Base-by-base conservation (phyloP, 2,113 vertebrate genomes). In the Stegastes partitus region DNA sequence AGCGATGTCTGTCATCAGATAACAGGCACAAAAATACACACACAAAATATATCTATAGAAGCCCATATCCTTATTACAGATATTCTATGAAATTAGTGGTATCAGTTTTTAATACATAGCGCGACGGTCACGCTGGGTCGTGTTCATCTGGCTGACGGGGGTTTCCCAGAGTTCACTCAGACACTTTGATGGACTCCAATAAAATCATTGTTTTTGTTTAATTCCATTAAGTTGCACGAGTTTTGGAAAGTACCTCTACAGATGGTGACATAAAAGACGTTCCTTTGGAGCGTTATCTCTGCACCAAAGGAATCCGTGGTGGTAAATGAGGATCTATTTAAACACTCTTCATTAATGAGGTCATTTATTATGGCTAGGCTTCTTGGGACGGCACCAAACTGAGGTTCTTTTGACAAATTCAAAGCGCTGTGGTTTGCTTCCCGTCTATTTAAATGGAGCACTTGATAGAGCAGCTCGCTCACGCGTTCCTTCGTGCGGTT, bases 11-110 rank as follows among this genome's bases (percentile, higher is more conserved):
- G 72, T 69, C 69, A 88, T 89, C 80, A 80, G 67, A 76, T 87
- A 78, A 76, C 85, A 83, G 49, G 42, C 74, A 79, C 71, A 77
- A 19, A 93, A 89, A 91, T 84, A 91, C 78, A 88, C 66, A 2
- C 55, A 49, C 4, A 49, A 61, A 26, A 67, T 23, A 57, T 34
- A 58, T 58, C 49, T 59, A 26, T 54, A 69, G 77, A 69, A 1
- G 51, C 22, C 15, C 31, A n/a, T 42, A 49, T 75, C 53, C 45
- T 66, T 25, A 62, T 44, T 68, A 67, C 37, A 80, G 4, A 59
- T 31, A 10, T 68, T 49, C 57, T 14, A 63, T n/a, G 28, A 26
- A 74, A 47, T 26, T 28, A 44, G 19, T 11, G 2, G 31, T 16
- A 22, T 49, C 54, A n/a, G 18, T 55, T 54, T 68, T 80, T 58